Conservation (phyloP, 2,113 vertebrate genomes). For the Lathamus discolor region DNA sequence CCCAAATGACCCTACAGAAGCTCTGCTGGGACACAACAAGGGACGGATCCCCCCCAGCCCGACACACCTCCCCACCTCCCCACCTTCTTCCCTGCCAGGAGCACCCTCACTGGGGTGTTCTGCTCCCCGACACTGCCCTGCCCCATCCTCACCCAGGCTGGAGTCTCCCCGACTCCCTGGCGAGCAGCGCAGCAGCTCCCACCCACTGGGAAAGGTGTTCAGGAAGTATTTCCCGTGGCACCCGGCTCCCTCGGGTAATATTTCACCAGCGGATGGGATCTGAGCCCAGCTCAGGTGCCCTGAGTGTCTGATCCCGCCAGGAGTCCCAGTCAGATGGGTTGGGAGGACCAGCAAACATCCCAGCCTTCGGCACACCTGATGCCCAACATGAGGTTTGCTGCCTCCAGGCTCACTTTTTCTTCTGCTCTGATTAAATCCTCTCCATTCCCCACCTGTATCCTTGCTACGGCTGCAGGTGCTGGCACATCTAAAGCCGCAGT, state of each 20-base stretch:
- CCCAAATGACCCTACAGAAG: neutral
- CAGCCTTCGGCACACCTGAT: neutral
- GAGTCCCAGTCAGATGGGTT: rapidly evolving
- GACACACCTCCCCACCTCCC: neutral
- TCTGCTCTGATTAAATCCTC: neutral
- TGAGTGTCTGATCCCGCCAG: rapidly evolving
- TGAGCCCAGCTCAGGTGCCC: neutral
- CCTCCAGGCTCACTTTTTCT: rapidly evolving
- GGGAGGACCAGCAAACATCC: rapidly evolving
- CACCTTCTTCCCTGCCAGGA: neutral
- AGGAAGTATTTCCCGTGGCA: neutral
- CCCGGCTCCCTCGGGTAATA: neutral
- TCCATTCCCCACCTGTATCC: neutral
- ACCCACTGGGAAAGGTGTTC: rapidly evolving
- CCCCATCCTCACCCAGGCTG: neutral
- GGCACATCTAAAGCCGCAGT: rapidly evolving
- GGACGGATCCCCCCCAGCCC: neutral
- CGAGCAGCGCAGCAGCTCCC: rapidly evolving
- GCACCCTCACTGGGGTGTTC: neutral
- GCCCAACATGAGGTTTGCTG: neutral
- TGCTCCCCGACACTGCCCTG: neutral
- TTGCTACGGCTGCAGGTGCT: rapidly evolving
- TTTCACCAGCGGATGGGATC: neutral
- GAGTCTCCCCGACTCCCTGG: rapidly evolving
- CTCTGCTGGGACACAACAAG: neutral